Percentiles rank a stretch among this genome's conserved stretches.
Conservation (phyloP, 2,797 vertebrate genomes). For the Rallus crepitans region DNA sequence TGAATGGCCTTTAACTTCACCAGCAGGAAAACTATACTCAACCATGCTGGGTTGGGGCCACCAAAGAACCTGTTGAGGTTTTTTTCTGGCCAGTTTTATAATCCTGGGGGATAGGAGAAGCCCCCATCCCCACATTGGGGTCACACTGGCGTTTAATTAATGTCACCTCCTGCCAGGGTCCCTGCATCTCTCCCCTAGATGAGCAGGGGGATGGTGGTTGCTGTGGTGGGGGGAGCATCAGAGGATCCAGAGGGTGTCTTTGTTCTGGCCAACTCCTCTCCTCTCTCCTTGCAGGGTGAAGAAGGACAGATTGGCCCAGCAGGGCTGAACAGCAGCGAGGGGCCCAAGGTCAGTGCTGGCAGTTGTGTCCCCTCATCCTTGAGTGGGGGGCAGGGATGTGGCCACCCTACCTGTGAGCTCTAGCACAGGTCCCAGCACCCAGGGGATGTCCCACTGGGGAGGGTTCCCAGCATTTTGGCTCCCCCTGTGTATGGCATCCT, state of each 20-base stretch:
- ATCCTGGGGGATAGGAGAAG: fast-evolving
- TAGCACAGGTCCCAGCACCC: background rate
- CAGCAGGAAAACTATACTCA: background rate
- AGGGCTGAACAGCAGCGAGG: slow-evolving; percentile 56
- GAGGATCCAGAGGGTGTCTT: background rate
- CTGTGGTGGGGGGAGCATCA: background rate
- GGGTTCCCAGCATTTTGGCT: background rate
- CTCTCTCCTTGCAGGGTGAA: slow-evolving; percentile 45
- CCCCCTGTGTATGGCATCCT: fast-evolving
- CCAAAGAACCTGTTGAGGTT: fast-evolving
- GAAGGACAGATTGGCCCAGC: slow-evolving; percentile 35
- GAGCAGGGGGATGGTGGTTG: background rate
- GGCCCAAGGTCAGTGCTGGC: background rate
- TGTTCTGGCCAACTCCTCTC: background rate
- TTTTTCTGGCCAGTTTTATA: background rate
- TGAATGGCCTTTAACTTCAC: background rate
- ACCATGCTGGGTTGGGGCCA: fast-evolving
- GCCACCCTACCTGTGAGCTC: background rate
- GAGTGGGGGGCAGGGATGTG: fast-evolving
- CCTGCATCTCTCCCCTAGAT: fast-evolving
- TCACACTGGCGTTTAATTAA: background rate
- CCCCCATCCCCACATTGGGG: background rate
- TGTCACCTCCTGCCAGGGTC: fast-evolving
- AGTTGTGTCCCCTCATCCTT: fast-evolving
- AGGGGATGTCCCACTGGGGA: background rate